Evolutionary conservation across 2,113 vertebrate species (phyloP), one percentile per base, ranked within the genome.

Genomic region (Phycodurus eques): DNA sequence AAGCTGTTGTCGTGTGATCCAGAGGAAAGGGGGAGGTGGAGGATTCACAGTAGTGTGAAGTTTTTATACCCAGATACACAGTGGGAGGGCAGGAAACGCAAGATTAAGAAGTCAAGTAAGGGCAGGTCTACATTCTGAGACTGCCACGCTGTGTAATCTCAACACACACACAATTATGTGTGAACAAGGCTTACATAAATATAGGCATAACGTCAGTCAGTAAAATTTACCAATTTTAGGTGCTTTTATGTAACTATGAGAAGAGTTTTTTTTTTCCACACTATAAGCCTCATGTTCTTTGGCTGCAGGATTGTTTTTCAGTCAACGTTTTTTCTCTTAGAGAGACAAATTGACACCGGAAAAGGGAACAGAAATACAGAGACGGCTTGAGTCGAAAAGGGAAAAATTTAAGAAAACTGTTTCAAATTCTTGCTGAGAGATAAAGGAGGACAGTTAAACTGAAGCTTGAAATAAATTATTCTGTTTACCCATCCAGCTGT

Each of bases 101-200:
- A 91, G 92, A 92, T 92, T 91, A 92, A 90, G 86, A 85, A 90
- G 91, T 92, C 88, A 89, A 91, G 88, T 83, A 87, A 92, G 86
- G 90, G 85, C 86, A 89, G 77, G 86, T 88, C 77, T 87, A 74
- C 64, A 72, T 75, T 83, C 82, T 78, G 69, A 74, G 71, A 56
- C 79, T 79, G 73, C 59, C 31, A 35, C 72, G 71, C 77, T 56
- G 59, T 15, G n/a, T 76, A 74, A 73, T 44, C 73, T 77, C 51
- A 31, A 19, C 64, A 57, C 53, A 71, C 8, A 72, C 47, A 56
- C 71, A 65, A 20, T 65, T 31, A 17, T 31, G 64, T 66, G 57
- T 44, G 51, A 57, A 54, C 51, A 33, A 53, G 67, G 54, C 54
- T 72, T 73, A 39, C 9, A 2, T 63, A 73, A 64, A 75, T 63